These are phyloP conservation scores for Parapristionchus giblindavisi DNA, from an alignment of 2,888 invertebrate species.

Conservation along the genomic window DNA sequence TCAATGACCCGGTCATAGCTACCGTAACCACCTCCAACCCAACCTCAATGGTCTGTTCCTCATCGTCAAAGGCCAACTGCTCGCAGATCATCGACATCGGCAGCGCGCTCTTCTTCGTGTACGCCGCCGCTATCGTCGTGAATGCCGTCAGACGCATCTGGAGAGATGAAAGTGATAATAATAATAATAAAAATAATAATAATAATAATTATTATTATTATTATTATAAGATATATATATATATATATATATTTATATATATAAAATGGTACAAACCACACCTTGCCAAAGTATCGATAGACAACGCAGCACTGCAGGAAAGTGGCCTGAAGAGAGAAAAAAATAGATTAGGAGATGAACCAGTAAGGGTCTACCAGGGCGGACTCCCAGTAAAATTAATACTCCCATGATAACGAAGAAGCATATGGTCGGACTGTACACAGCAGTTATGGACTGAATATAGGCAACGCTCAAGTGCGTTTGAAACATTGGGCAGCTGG, in stretches of 20 bases:
- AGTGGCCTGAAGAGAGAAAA: slow-evolving; percentile 43
- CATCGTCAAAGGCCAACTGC: slow-evolving; percentile 20
- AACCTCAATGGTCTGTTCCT: slow-evolving; percentile 26
- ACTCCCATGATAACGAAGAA: no score
- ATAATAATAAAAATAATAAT: neutral
- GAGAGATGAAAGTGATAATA: neutral
- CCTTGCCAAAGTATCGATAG: slow-evolving; percentile 55
- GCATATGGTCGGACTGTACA: no score
- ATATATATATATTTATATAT: neutral
- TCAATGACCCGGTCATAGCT: no score
- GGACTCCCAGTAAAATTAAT: no score
- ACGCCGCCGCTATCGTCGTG: slow-evolving; percentile 7
- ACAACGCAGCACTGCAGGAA: slow-evolving; percentile 63
- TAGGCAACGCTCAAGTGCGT: no score
- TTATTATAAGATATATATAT: no score
- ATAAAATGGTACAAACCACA: slow-evolving; percentile 37
- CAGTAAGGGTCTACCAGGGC: no score
- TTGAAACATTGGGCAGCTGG: no score
- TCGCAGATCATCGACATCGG: neutral
- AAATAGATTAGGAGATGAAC: slow-evolving; percentile 3
- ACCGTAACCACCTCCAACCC: no score
- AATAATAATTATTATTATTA: neutral
- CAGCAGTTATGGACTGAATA: no score
- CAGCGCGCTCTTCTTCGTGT: slow-evolving; percentile 1
- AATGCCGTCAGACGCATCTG: slow-evolving; percentile 26